Evolutionary conservation across 2,113 vertebrate genomes (phyloP), one percentile per base, ranked within the genome.

Genomic region (Ameiurus melas): DNA sequence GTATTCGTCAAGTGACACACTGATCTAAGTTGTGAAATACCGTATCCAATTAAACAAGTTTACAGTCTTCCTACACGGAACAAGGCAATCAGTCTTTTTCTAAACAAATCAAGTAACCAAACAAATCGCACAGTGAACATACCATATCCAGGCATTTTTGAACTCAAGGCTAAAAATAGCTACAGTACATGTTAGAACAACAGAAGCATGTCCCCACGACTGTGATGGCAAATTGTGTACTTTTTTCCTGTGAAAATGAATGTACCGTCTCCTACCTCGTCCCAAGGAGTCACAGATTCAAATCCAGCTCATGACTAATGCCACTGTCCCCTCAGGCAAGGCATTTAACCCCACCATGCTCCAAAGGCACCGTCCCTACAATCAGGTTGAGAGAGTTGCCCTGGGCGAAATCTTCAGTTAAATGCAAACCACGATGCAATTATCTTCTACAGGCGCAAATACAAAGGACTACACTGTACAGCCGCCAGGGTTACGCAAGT

Each of bases 391-490:
- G 17, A 84, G 47, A 13, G 8, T 25, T 3, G 25, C 60, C 66
- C n/a, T 10, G 36, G 36, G 62, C n/a, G 12, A 3, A 84, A 33
- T 2, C 3, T 53, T 55, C 17, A 66, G 60, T 66, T 47, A 68
- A 66, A 84, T 12, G 16, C 19, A 66, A 30, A 51, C 83, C 39
- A 16, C 51, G n/a, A 53, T 68, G 43, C 14, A 66, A 53, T 79
- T 79, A 53, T 66, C 60, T 51, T 53, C 43, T 25, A 22, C 43
- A 68, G 43, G 55, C 10, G 5, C 39, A 66, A 80, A 66, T 20
- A 86, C 75, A 86, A 86, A 80, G 12, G n/a, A 60, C 66, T 43
- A 12, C 27, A 22, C 80, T 62, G 36, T 71, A 6, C 47, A 71
- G 30, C 62, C 14, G 39, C 62, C 30, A 83, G 51, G 53, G 10